Conservation (phyloP, 2,888 invertebrate genomes). For the Netelia virgata region DNA sequence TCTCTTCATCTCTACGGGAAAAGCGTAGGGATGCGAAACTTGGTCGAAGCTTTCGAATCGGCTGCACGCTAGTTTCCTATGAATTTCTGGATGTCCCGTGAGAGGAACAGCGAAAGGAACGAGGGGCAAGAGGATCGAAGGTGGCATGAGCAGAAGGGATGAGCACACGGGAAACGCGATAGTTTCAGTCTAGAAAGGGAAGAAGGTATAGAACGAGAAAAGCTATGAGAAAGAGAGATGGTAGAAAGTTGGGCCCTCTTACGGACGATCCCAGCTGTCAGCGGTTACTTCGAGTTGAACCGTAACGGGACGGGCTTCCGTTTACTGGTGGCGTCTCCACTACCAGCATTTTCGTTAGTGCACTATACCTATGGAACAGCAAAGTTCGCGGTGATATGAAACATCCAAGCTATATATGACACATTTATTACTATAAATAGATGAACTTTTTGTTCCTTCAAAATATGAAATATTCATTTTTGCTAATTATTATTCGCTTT, state of each 20-base stretch:
- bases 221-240: constrained; percentile 43
- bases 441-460: background rate
- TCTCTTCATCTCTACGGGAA: constrained; percentile 52
- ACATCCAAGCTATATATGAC: background rate
- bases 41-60: constrained; percentile 59
- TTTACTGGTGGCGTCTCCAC: constrained; percentile 28
- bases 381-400: background rate
- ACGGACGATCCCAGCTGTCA: constrained; percentile 58
- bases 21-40: constrained; percentile 51
- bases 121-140: background rate
- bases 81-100: constrained; percentile 63
- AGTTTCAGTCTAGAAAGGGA: constrained; percentile 50
- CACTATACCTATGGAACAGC: background rate
- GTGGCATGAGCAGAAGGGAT: constrained; percentile 31
- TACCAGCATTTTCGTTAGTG: constrained; percentile 20
- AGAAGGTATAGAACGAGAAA: constrained; percentile 16
- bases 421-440: background rate
- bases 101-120: constrained; percentile 31
- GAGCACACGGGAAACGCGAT: constrained; percentile 36
- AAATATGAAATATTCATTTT: background rate
- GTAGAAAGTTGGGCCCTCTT: constrained; percentile 48
- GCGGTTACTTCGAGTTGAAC: constrained; percentile 58
- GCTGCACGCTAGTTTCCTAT: constrained; percentile 60
- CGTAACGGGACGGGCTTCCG: constrained; percentile 39
- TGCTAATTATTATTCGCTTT: too few relatives aligned